Conservation (phyloP, 1,140 invertebrate species). For the Telenomus remus region DNA sequence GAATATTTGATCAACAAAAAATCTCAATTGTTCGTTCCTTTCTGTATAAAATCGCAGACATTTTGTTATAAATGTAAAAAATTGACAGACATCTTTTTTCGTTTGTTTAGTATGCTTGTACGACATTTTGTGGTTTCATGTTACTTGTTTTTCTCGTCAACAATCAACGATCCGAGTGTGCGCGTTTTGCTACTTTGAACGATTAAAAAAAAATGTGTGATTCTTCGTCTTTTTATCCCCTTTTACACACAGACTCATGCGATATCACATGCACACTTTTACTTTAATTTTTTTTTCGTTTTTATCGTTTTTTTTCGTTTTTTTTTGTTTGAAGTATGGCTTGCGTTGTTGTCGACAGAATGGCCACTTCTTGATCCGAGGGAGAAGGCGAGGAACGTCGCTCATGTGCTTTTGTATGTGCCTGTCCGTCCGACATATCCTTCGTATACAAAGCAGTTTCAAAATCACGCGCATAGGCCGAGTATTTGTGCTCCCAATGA, state of each 20-base stretch:
- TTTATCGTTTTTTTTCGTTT: background rate
- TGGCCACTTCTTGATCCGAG: too few species aligned
- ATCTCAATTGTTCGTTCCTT: background rate
- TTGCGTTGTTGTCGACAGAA: too few species aligned
- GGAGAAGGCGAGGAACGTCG: too few species aligned
- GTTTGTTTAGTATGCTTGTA: background rate
- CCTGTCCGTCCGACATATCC: conserved; percentile 11
- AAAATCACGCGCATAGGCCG: conserved; percentile 63
- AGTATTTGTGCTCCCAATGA: conserved; percentile 68
- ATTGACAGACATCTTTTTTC: conserved; percentile 23
- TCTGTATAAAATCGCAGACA: conserved; percentile 36
- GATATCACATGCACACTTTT: conserved; percentile 47
- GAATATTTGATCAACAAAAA: conserved; percentile 25
- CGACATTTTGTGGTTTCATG: conserved; percentile 28
- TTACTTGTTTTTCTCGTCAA: conserved; percentile 13
- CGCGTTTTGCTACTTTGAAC: conserved; percentile 24
- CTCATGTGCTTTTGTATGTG: conserved; percentile 5
- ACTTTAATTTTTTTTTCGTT: conserved; percentile 16
- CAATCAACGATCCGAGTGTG: conserved; percentile 26
- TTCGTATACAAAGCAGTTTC: conserved; percentile 48
- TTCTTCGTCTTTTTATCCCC: conserved; percentile 23
- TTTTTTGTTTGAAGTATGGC: too few species aligned
- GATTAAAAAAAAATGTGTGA: conserved; percentile 27
- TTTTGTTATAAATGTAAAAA: conserved; percentile 47
- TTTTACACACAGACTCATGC: conserved; percentile 50